A percentile compares a stretch with the other conserved stretches of the same genome.
phyloP scores from a whole-genome alignment of 2,888 invertebrate species.

The Nomada fabriciana region DNA sequence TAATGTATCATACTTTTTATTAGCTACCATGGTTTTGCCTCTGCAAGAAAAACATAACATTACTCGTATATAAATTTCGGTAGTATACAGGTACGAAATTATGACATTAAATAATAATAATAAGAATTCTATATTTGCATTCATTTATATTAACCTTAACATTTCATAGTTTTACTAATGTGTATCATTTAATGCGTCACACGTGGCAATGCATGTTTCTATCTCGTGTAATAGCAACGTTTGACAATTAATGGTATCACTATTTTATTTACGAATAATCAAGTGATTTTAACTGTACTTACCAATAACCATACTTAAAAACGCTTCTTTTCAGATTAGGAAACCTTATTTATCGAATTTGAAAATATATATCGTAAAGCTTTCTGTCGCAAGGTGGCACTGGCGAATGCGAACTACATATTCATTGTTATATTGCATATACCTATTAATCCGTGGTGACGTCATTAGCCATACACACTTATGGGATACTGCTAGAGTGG shows the following conservation, averaged over 20 bases:
- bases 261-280: background rate
- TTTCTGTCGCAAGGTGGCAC: conserved; percentile 1
- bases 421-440: too few species aligned
- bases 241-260: background rate
- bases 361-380: background rate
- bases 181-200: background rate
- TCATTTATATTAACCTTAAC: conserved; percentile 7
- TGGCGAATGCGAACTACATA: background rate
- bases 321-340: too few species aligned
- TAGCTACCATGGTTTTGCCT: too few species aligned
- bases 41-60: background rate
- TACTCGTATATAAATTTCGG: background rate
- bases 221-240: background rate
- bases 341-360: background rate
- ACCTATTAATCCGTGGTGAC: background rate
- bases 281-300: background rate
- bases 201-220: background rate
- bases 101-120: background rate
- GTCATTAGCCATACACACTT: too few species aligned
- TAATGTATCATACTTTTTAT: too few species aligned
- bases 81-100: background rate
- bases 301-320: too few species aligned
- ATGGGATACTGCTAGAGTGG: too few species aligned
- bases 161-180: background rate
- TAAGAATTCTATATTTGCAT: background rate